These are phyloP conservation scores for Dasyurus viverrinus DNA, from an alignment of 2,113 vertebrate genomes.

Conservation along the genomic window DNA sequence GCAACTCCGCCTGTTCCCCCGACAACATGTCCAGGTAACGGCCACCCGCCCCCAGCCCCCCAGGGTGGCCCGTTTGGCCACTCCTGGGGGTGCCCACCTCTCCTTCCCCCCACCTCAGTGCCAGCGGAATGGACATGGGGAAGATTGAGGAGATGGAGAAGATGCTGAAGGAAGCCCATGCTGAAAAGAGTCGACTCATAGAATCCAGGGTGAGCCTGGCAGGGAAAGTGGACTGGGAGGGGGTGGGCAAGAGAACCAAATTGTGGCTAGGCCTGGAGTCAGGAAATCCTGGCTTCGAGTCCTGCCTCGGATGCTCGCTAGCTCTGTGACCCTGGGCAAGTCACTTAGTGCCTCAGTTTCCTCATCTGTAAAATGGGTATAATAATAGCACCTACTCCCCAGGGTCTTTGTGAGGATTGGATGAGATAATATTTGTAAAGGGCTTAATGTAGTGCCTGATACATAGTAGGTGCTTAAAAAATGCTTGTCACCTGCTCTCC, in stretches of 20 bases:
- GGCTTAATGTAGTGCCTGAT: not conserved
- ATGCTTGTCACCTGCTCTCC: not conserved
- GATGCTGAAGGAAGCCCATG: conserved; percentile 94
- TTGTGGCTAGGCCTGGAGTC: not conserved
- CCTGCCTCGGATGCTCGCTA: not conserved
- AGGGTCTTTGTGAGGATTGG: not conserved
- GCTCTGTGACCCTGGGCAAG: not conserved
- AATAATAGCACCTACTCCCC: not conserved
- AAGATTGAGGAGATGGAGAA: conserved; percentile 98
- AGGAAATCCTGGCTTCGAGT: not conserved
- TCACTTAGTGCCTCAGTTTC: not conserved
- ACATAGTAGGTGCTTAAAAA: not conserved
- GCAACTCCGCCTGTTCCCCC: conserved; percentile 94
- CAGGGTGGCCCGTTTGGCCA: rapidly evolving
- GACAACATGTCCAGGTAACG: conserved; percentile 87
- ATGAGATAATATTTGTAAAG: not conserved
- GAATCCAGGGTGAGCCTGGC: conserved; percentile 90
- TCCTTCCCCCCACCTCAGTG: conserved; percentile 75
- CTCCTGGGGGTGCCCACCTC: not conserved
- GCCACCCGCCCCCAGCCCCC: rapidly evolving
- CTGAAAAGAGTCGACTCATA: conserved; percentile 93
- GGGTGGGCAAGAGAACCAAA: not conserved
- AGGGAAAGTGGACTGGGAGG: not conserved
- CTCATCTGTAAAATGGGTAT: not conserved
- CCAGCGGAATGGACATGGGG: conserved; percentile 89